These are phyloP conservation scores for Siniperca scherzeri DNA, from an alignment of 2,797 vertebrate species.

Conservation along the genomic window DNA sequence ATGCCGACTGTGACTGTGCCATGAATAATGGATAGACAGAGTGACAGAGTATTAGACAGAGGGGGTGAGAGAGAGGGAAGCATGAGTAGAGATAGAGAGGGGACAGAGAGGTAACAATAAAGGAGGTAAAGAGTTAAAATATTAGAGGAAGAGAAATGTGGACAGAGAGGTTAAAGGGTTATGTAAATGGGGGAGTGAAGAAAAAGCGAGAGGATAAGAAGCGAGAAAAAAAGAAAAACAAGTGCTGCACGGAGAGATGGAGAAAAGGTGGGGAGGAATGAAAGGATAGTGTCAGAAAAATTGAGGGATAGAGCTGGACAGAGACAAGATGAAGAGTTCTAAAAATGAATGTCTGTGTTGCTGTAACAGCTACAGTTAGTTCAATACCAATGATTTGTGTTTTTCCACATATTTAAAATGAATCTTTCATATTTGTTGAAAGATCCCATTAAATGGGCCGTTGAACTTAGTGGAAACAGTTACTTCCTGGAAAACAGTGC, in stretches of 20 bases:
- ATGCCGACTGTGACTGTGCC: slow-evolving; percentile 80
- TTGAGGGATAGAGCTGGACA: neutral
- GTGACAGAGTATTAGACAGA: slow-evolving; percentile 74
- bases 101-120: slow-evolving; percentile 24
- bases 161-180: slow-evolving; percentile 2
- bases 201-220: neutral
- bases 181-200: slow-evolving; percentile 1
- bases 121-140: slow-evolving; percentile 20
- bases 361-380: neutral
- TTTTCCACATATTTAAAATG: neutral
- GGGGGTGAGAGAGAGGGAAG: slow-evolving; percentile 22
- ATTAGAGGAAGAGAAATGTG: slow-evolving; percentile 1
- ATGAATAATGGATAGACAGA: slow-evolving; percentile 86
- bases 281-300: neutral
- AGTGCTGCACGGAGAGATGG: neutral
- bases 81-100: slow-evolving; percentile 5
- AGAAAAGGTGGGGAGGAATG: neutral
- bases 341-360: neutral
- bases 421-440: slow-evolving; percentile 3
- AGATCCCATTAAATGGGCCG: neutral
- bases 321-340: neutral
- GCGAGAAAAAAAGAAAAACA: neutral
- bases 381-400: slow-evolving; percentile 21
- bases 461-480: neutral
- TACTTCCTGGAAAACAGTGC: neutral